Conservation (phyloP, 2,888 invertebrate genomes). For the Oxytorus armatus region DNA sequence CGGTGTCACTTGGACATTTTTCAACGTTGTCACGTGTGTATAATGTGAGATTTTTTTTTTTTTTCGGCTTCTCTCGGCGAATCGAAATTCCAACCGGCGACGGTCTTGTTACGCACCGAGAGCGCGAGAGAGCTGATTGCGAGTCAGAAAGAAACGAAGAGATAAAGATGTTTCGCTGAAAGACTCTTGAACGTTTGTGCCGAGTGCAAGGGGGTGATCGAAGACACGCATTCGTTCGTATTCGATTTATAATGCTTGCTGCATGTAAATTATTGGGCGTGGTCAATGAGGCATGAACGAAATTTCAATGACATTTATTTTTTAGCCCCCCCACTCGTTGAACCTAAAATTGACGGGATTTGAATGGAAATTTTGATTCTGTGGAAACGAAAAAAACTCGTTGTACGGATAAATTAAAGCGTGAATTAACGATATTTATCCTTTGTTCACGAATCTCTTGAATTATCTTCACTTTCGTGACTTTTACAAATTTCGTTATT, state of each 20-base stretch:
- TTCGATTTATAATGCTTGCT: conserved; percentile 10
- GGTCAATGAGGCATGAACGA: conserved; percentile 7
- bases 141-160: neutral
- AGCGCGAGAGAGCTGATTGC: neutral
- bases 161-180: conserved; percentile 13
- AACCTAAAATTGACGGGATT: too few species aligned
- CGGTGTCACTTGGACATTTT: conserved; percentile 44
- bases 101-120: neutral
- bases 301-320: neutral
- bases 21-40: conserved; percentile 41
- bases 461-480: conserved; percentile 55
- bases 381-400: neutral
- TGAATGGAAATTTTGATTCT: too few species aligned
- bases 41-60: conserved; percentile 23
- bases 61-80: conserved; percentile 44
- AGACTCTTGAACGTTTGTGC: conserved; percentile 15
- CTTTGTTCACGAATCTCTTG: conserved; percentile 12
- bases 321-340: too few species aligned
- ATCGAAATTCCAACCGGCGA: conserved; percentile 21
- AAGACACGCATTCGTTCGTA: neutral
- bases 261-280: conserved; percentile 44
- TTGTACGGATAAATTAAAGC: neutral
- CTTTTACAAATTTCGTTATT: conserved; percentile 55
- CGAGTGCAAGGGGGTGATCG: conserved; percentile 26
- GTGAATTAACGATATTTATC: neutral